These are phyloP conservation scores for Apogon hyalosoma DNA, from an alignment of 2,797 vertebrate genomes.

Conservation along the genomic window DNA sequence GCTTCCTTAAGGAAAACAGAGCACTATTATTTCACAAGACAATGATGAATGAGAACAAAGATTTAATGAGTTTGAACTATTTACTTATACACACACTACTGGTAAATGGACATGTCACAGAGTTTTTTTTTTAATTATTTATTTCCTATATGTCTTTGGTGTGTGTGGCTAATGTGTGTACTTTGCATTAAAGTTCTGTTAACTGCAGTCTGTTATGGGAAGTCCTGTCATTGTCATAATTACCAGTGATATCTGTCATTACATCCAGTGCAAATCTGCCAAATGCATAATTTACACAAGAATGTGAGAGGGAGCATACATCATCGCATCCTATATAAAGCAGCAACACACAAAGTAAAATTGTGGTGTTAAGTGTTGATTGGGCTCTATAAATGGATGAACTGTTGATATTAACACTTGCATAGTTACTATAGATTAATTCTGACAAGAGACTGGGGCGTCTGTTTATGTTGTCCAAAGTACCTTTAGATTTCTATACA, in stretches of 20 bases:
- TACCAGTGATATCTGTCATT: conserved; percentile 42
- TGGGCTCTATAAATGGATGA: conserved; percentile 36
- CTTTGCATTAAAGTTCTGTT: conserved; percentile 13
- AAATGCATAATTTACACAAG: conserved; percentile 39
- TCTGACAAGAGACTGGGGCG: conserved; percentile 15
- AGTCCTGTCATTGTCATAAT: conserved; percentile 39
- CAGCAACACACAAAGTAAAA: conserved; percentile 18
- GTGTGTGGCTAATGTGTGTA: neutral
- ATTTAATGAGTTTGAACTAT: conserved; percentile 50
- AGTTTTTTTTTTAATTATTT: conserved; percentile 19
- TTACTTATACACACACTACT: conserved; percentile 37
- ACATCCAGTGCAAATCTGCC: conserved; percentile 38
- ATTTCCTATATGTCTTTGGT: conserved; percentile 10
- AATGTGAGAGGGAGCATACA: neutral
- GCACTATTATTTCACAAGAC: conserved; percentile 68
- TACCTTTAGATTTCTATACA: conserved; percentile 36
- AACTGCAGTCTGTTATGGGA: conserved; percentile 40
- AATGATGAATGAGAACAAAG: conserved; percentile 61
- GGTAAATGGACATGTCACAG: conserved; percentile 36
- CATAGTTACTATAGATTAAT: conserved; percentile 44
- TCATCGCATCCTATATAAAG: conserved; percentile 47
- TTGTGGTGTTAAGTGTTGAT: conserved; percentile 48
- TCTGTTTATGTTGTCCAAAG: conserved; percentile 28
- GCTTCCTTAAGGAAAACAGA: conserved; percentile 65
- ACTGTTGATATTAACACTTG: conserved; percentile 51